Percentiles rank a stretch among this genome's conserved stretches.
Conservation (phyloP, 2,113 vertebrate genomes). For the Ammodytes marinus region DNA sequence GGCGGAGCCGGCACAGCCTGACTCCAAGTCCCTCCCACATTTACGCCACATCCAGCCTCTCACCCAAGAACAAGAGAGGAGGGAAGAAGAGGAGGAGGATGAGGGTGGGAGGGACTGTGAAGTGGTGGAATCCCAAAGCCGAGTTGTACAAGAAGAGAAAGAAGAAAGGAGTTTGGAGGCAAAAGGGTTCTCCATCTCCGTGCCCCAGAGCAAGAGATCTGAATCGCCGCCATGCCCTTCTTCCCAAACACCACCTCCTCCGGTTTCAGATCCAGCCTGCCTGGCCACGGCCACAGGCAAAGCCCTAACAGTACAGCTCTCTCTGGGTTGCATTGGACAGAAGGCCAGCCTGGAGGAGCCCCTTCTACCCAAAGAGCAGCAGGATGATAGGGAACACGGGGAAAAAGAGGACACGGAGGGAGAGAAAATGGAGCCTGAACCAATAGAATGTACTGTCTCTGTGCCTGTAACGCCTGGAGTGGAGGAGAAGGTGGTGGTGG, state of each 20-base stretch:
- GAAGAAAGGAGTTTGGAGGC: conserved; percentile 34
- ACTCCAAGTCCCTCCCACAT: conserved; percentile 55
- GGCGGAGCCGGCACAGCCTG: conserved; percentile 83
- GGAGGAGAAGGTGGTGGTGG: conserved; percentile 7
- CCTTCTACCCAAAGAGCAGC: conserved; percentile 64
- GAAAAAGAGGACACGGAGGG: conserved; percentile 55
- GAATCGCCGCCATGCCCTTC: conserved; percentile 63
- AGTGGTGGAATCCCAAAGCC: conserved; percentile 58
- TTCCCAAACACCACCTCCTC: conserved; percentile 9
- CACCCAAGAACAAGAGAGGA: conserved; percentile 47
- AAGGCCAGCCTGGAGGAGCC: conserved; percentile 64
- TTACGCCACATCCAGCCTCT: conserved; percentile 58
- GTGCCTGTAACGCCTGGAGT: conserved; percentile 47
- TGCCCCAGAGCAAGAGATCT: conserved; percentile 48
- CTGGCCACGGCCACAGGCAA: conserved; percentile 54
- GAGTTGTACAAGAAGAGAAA: conserved; percentile 44
- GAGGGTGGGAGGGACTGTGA: conserved; percentile 60
- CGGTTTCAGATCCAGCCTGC: conserved; percentile 51
- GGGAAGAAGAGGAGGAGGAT: conserved; percentile 59
- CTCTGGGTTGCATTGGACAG: conserved; percentile 57
- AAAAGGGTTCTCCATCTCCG: conserved; percentile 55
- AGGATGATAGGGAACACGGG: conserved; percentile 46
- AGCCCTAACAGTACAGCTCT: conserved; percentile 62
- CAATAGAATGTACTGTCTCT: conserved; percentile 59
- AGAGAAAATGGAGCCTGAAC: conserved; percentile 39